phyloP scores from a whole-genome alignment of 2,888 invertebrate species.

The Hyles lineata region DNA sequence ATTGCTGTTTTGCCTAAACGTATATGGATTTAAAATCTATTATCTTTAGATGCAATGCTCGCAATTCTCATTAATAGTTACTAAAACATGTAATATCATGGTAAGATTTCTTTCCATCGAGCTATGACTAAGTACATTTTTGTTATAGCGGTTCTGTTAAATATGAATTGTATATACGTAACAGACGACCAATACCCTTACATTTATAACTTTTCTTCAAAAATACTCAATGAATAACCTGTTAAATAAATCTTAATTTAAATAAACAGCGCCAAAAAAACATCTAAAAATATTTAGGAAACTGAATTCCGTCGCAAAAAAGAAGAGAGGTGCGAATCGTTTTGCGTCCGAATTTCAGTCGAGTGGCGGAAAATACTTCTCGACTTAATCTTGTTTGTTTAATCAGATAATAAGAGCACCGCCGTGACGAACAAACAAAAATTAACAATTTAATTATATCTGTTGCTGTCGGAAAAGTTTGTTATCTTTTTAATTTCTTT shows the following conservation, averaged over 20 bases:
- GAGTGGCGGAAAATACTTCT: constrained; percentile 19
- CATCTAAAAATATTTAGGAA: not conserved
- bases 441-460: constrained; percentile 66
- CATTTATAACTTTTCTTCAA: too few relatives aligned
- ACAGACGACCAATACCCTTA: too few relatives aligned
- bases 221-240: not conserved
- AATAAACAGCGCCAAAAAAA: not conserved
- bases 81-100: too few relatives aligned
- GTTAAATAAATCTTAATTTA: not conserved
- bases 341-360: not conserved
- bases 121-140: too few relatives aligned
- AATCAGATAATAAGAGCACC: constrained; percentile 40
- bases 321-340: not conserved
- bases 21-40: too few relatives aligned
- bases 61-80: too few relatives aligned
- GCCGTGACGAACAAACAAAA: constrained; percentile 63
- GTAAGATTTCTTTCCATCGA: too few relatives aligned
- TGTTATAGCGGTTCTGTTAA: too few relatives aligned
- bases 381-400: constrained; percentile 40
- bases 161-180: too few relatives aligned
- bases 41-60: too few relatives aligned
- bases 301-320: not conserved
- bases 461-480: constrained; percentile 48
- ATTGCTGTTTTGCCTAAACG: too few relatives aligned
- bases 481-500: constrained; percentile 68